Evolutionary conservation across 2,888 invertebrate species (phyloP), one percentile per base, ranked within the genome.

Genomic region (Entomobrya proxima): DNA sequence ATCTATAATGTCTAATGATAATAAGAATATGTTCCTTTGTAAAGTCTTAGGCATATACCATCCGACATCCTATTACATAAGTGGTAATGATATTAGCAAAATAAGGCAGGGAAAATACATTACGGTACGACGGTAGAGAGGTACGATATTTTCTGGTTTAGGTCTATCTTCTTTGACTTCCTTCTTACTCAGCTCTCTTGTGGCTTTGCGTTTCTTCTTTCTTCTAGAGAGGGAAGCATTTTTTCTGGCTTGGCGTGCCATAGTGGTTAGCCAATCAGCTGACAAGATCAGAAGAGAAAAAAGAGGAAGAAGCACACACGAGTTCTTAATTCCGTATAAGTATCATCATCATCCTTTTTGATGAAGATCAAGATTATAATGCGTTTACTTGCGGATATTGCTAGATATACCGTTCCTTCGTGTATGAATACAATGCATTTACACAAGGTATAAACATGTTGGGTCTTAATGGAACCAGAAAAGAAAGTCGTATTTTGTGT

Each of bases 201-300:
- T 44, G 69, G 69, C 69, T 67, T 64, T 35, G n/a, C n/a, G 18
- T 35, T 64, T 21, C n/a, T 47, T 47, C 47, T 47, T 3, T 47
- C 7, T 55, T 67, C n/a, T 35, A 4, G 64, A 64, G 35, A 35
- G 18, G 24, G 3, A 32, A 37, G 76, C 15, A 76, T n/a, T 40
- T 35, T 76, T 35, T 35, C 24, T 35, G 18, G 40, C 76, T 76
- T 74, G 74, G 50, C 74, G 50, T 50, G 74, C 50, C 32, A 50
- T 74, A 52, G 76, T 78, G 77, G 84, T 84, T 84, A 84, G 84
- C 77, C 77, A 84, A 84, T 84, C 84, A 84, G 84, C 77, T 84
- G 84, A 84, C 77, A 84, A 77, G 77, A 84, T 84, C 72, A 78
- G 77, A 69, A 77, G 40, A 35, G 32, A 21, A 75, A 72, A 21